Base-by-base conservation (phyloP, 2,113 vertebrate genomes). In the Falco punctatus region DNA sequence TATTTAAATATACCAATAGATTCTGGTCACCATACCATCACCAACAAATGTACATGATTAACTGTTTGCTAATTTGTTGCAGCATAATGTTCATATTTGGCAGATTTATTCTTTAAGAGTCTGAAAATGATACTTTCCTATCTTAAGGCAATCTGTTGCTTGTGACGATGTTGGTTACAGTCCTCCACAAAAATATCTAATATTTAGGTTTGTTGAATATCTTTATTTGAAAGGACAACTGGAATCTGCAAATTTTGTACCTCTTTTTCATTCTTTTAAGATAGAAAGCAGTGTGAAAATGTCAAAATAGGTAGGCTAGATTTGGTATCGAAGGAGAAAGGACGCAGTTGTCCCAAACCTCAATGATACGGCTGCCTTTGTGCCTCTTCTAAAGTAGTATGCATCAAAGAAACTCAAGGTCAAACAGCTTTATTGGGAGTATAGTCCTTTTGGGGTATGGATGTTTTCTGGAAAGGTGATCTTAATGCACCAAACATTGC, bases 1-100 rank as follows among this genome's bases (percentile, higher is more conserved):
- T 95, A 90, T 79, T 90, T 89, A 92, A 92, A 96, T 94, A 88
- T 65, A 82, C 44, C 70, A 42, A 65, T 81, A 86, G 90, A 88
- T 86, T 92, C 75, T 72, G 73, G 91, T 79, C 32, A 86, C 88
- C 32, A 17, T 88, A 72, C 74, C 92, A 91, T 42, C 73, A 64
- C 67, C 74, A 90, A 90, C 15, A 73, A 83, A 92, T 30, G 54
- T 57, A 35, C 20, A 19, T 40, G 80, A 85, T 62, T 88, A 85
- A 83, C 64, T 86, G 30, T 83, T 88, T 13, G 49, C 84, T 57
- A 80, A 90, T 94, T 65, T 75, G 35, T 82, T 69, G 46, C 52
- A 58, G 86, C 21, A 15, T 26, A 4, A 51, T 80, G 58, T 57
- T 96, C 5, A 2, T 65, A 24, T 85, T 80, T 86, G 33, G 32